Percentiles rank a stretch among this genome's conserved stretches.
Evolutionary conservation across 35 echinoderm and acorn worm genomes (phyloP).

Genomic region (Heliocidaris erythrogramma): DNA sequence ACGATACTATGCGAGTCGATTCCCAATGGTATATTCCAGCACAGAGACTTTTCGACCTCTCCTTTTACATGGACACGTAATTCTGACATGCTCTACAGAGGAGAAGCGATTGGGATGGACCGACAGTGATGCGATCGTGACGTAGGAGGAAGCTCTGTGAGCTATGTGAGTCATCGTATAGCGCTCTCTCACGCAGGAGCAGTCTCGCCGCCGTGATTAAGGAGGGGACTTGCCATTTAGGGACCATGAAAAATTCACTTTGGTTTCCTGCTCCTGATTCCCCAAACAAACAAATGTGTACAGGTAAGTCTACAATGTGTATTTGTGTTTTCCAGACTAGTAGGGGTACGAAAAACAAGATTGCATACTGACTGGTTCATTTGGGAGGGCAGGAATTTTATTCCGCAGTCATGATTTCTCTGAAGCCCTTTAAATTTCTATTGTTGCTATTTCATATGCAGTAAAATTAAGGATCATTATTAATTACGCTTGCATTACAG

Average conservation of each 20-base stretch:
- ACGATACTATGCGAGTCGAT: not conserved
- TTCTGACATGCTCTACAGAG: not conserved
- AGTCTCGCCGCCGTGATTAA: not conserved
- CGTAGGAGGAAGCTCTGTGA: slow-evolving; percentile 7
- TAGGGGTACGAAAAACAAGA: too few relatives aligned
- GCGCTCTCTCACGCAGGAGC: not conserved
- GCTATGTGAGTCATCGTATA: not conserved
- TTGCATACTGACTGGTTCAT: too few relatives aligned
- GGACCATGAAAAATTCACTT: not conserved
- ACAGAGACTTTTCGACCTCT: not conserved
- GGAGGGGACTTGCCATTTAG: not conserved
- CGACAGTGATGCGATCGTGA: not conserved
- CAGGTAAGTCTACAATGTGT: too few relatives aligned
- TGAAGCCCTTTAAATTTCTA: too few relatives aligned
- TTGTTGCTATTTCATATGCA: too few relatives aligned
- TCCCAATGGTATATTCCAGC: not conserved
- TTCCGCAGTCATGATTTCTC: too few relatives aligned
- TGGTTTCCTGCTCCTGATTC: not conserved
- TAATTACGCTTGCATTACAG: too few relatives aligned
- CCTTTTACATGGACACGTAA: not conserved
- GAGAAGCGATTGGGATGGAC: not conserved
- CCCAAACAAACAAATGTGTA: too few relatives aligned
- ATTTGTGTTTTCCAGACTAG: too few relatives aligned
- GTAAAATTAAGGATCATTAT: too few relatives aligned
- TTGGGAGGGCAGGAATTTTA: too few relatives aligned